These are phyloP conservation scores for Ophioninae sp. DNA, from an alignment of 2,888 invertebrate genomes.

Conservation along the genomic window DNA sequence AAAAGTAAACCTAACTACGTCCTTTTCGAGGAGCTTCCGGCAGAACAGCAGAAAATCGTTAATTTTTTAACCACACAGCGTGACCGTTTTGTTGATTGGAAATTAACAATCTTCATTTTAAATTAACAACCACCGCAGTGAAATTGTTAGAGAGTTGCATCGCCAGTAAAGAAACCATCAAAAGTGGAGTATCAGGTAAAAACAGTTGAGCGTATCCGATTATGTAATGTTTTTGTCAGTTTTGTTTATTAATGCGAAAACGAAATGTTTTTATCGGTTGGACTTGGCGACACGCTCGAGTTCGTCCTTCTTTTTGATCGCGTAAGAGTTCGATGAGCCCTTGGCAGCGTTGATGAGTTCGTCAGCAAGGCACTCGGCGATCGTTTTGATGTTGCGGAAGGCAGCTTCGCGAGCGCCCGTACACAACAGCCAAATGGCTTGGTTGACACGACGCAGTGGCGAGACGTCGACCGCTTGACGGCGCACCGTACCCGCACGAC, in stretches of 20 bases:
- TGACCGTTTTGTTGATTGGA: no score
- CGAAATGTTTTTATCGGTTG: conserved; percentile 93
- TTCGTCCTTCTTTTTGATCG: conserved; percentile 99
- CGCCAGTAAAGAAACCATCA: background rate
- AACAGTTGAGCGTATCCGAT: conserved; percentile 43
- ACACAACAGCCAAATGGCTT: conserved; percentile 99
- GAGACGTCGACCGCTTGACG: conserved; percentile 99
- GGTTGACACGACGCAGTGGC: conserved; percentile 98
- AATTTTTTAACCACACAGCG: background rate
- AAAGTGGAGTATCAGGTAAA: background rate
- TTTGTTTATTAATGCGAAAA: conserved; percentile 66
- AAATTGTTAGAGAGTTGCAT: background rate
- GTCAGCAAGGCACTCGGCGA: conserved; percentile 99
- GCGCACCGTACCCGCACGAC: conserved; percentile 99
- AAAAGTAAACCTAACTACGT: no score
- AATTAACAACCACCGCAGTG: background rate
- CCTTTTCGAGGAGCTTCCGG: background rate
- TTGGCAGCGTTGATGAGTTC: conserved; percentile 99
- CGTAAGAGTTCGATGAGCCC: conserved; percentile 99
- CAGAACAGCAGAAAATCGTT: background rate
- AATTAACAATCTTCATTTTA: no score
- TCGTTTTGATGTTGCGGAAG: conserved; percentile 99
- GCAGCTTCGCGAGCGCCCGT: conserved; percentile 99
- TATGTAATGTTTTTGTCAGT: conserved; percentile 64
- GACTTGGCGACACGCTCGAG: conserved; percentile 99